Evolutionary conservation across 2,888 invertebrate genomes (phyloP), one percentile per base, ranked within the genome.

Genomic region (Carabus problematicus): DNA sequence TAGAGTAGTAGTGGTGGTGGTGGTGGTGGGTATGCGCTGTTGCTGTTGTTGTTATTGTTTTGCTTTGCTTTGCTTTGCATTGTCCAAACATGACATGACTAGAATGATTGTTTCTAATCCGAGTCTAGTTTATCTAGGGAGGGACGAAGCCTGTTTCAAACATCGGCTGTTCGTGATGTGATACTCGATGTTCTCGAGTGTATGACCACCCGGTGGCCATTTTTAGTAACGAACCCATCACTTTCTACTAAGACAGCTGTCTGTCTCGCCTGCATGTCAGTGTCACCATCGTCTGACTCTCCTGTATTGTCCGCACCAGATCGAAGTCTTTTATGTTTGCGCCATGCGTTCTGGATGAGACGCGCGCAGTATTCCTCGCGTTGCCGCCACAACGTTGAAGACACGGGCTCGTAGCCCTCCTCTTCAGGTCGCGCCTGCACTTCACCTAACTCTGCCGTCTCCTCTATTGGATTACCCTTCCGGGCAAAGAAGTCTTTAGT

Each of bases 401-500:
- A 95, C 73, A 97, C 94, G 61, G 95, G 95, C 83, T 95, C 95
- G 84, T 97, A 97, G 75, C 95, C 95, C 73, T 89, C 89, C 81
- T 94, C 93, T 80, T 92, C 94, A 54, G 93, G 92, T 74, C 93
- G 85, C 40, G 92, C 85, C 73, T 90, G 92, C 73, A 94, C 94
- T 83, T 95, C 95, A 73, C 87, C 89, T 74, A 95, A 83, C 82
- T 95, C 95, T 71, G 90, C 93, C 68, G 94, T 91, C 82, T 96
- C 96, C 82, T 96, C 96, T 78, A 97, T 95, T 8, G 94, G 92
- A 84, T 94, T 95, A 77, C 95, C 95, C 81, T 97, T 97, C 72
- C 97, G 88, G 74, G 95, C 97, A 84, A 98, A 95, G 88, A 98
- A 98, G 89, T 98, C 97, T 84, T 97, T 97, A 72, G 98, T 98